Conservation (phyloP, 2,797 vertebrate species). For the Sebastes matsubarae region DNA sequence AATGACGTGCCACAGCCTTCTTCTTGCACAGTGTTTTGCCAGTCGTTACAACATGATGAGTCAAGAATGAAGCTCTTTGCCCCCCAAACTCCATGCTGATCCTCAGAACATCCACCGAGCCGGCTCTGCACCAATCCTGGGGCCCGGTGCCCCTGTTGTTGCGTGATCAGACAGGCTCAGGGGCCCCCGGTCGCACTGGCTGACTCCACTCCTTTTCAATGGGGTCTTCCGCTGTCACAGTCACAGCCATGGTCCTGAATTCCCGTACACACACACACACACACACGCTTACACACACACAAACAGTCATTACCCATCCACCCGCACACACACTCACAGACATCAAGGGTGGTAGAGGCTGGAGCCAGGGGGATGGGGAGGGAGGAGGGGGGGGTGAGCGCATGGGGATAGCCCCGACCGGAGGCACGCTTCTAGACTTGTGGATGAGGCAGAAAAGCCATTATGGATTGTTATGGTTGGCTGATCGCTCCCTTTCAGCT, state of each 20-base stretch:
- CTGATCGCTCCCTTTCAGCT: constrained; percentile 82
- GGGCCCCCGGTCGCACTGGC: constrained; percentile 66
- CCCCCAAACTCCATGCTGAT: background rate
- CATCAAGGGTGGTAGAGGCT: constrained; percentile 40
- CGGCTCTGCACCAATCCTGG: constrained; percentile 13
- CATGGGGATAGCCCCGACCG: constrained; percentile 71
- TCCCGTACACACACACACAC: constrained; percentile 8
- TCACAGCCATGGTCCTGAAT: constrained; percentile 67
- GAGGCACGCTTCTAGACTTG: constrained; percentile 85
- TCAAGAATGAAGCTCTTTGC: background rate
- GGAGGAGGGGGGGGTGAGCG: background rate
- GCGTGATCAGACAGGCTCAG: constrained; percentile 74
- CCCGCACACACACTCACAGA: constrained; percentile 33
- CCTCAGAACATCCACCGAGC: background rate
- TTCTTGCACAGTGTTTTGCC: background rate
- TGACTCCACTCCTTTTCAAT: constrained; percentile 77
- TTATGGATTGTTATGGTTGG: constrained; percentile 85
- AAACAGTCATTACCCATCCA: constrained; percentile 18
- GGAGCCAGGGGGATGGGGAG: background rate
- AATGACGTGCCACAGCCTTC: background rate
- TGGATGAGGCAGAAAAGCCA: constrained; percentile 85
- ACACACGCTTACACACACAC: constrained; percentile 12
- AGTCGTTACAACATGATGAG: background rate
- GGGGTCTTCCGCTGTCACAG: constrained; percentile 76
- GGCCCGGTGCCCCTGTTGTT: constrained; percentile 51